Evolutionary conservation across 2,888 invertebrate genomes (phyloP).

Genomic region (Erpobdella octoculata): DNA sequence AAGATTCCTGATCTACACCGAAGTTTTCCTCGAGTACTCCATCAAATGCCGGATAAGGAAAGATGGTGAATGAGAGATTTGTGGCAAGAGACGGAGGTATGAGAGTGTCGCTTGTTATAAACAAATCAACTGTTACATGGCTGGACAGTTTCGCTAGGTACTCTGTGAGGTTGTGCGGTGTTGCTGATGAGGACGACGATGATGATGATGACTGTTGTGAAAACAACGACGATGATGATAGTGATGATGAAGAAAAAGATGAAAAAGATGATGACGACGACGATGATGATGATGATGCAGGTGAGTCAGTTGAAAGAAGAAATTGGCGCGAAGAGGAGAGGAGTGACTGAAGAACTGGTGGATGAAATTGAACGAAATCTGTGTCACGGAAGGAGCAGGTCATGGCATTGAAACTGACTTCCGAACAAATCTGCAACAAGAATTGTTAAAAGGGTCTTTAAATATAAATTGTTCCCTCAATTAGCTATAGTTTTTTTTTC

Average conservation of each 20-base stretch:
- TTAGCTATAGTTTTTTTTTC: too few relatives aligned
- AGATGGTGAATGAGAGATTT: constrained; percentile 3
- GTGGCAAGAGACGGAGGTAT: neutral
- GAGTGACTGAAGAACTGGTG: too few relatives aligned
- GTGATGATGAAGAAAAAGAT: neutral
- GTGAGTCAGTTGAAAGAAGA: neutral
- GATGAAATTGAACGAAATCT: too few relatives aligned
- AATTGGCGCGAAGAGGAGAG: neutral
- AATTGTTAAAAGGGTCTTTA: too few relatives aligned
- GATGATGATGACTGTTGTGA: neutral
- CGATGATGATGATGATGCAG: neutral
- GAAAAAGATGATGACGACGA: neutral
- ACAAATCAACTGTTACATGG: neutral
- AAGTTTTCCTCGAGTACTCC: constrained; percentile 3
- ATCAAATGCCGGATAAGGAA: constrained; percentile 5
- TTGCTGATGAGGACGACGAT: neutral
- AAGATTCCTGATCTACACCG: neutral
- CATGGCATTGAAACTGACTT: neutral
- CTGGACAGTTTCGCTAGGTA: neutral
- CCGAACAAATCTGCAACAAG: neutral
- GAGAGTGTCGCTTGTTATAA: neutral
- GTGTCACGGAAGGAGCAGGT: too few relatives aligned
- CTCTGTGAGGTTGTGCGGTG: neutral
- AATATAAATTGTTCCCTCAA: too few relatives aligned
- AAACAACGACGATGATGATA: neutral